Evolutionary conservation across 2,797 vertebrate genomes (phyloP), one percentile per base, ranked within the genome.

Genomic region (Argentina silus): DNA sequence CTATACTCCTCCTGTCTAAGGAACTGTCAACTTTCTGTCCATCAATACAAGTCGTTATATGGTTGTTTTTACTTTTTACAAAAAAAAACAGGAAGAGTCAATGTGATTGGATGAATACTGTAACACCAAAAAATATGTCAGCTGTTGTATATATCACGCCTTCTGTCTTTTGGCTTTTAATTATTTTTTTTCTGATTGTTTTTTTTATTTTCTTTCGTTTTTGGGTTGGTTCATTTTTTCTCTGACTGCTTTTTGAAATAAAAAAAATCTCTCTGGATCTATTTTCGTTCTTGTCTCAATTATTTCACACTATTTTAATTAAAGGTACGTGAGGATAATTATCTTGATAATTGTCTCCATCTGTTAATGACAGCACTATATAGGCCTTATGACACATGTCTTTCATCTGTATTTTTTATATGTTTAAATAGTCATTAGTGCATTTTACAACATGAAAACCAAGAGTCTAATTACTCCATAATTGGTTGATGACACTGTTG

Each of bases 61-160:
- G 60, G 87, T 88, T 77, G 44, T 78, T 90, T 80, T 76, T 66
- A 86, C 78, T 81, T 86, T 89, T 92, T 93, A 92, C 91, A 90
- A 91, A 90, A 93, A 92, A 88, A 85, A 75, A 94, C 87, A 80
- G 83, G 93, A 86, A 91, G 92, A 82, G 85, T 86, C 72, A 88
- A 90, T 88, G 86, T 92, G 93, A 95, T 91, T 87, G 78, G 86
- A 75, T 70, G 82, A 88, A 43, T 86, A 85, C 81, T 85, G 87
- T 86, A 88, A 90, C 91, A 90, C 88, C 83, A 74, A 94, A 93
- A 94, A 67, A 88, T 91, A 93, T 91, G 91, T 93, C 94, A 93
- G 93, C 94, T 93, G 92, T 95, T 98, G 96, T 97, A 95, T 85
- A 96, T 94, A 96, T 87, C 90, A 93, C 86, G 95, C 95, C 95